Evolutionary conservation across 2,888 invertebrate species (phyloP).

Genomic region (Amiota minor): DNA sequence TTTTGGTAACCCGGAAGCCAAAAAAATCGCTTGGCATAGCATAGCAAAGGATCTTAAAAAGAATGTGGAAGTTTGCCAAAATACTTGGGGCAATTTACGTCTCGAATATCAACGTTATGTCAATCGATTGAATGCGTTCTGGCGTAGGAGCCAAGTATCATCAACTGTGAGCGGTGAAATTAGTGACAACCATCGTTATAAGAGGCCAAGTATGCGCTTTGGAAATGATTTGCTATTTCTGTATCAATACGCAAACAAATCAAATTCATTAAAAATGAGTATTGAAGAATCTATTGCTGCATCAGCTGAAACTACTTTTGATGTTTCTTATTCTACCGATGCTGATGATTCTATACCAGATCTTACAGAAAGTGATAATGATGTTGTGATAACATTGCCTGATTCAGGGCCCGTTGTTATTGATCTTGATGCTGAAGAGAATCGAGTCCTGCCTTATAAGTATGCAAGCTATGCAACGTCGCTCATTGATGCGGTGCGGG

Average conservation of each 20-base stretch:
- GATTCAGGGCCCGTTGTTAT: conserved; percentile 49
- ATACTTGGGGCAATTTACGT: conserved; percentile 62
- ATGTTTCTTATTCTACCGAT: neutral
- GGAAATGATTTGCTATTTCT: conserved; percentile 66
- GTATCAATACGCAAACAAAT: conserved; percentile 28
- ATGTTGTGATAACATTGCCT: conserved; percentile 44
- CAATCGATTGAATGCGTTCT: conserved; percentile 52
- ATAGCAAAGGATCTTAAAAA: conserved; percentile 51
- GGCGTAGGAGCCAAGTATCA: conserved; percentile 24
- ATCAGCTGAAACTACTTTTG: neutral
- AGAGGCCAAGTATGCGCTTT: conserved; percentile 57
- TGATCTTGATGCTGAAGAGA: conserved; percentile 48
- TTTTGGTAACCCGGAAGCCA: conserved; percentile 53
- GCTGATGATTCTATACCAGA: no score
- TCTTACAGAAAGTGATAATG: no score
- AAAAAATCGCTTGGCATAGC: conserved; percentile 55
- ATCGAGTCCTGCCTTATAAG: conserved; percentile 9
- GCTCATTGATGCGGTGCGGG: conserved; percentile 53
- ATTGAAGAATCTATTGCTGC: neutral
- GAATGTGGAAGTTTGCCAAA: conserved; percentile 50
- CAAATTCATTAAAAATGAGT: no score
- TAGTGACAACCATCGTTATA: conserved; percentile 24
- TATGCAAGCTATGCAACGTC: conserved; percentile 30
- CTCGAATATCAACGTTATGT: conserved; percentile 60
- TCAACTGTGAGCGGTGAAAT: neutral